phyloP scores from a whole-genome alignment of 2,113 vertebrate genomes.

The Xenopus borealis region DNA sequence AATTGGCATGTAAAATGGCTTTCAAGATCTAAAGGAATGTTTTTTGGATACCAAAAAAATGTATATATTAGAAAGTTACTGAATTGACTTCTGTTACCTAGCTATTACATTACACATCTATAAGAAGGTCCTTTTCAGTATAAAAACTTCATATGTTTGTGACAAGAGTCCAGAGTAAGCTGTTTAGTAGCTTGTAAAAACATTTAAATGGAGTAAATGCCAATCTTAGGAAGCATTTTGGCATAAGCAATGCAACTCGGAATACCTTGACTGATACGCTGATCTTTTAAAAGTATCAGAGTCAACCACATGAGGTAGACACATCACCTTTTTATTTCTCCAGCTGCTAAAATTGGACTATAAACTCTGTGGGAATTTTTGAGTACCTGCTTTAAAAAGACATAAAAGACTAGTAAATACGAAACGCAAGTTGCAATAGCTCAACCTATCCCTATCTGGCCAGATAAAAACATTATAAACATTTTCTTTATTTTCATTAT shows the following conservation, averaged over 20 bases:
- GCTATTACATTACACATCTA: not conserved
- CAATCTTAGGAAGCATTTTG: not conserved
- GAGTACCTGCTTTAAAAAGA: no score
- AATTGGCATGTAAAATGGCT: no score
- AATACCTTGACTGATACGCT: slow-evolving; percentile 1
- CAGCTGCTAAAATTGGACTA: not conserved
- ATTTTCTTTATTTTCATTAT: no score
- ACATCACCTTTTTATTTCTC: not conserved
- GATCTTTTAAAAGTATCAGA: not conserved
- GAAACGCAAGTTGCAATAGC: no score
- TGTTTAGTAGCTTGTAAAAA: not conserved
- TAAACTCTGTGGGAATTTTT: not conserved
- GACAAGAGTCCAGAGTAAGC: not conserved
- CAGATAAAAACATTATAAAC: no score
- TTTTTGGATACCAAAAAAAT: no score
- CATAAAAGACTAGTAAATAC: no score
- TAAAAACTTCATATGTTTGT: not conserved
- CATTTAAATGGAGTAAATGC: not conserved
- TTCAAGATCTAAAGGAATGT: no score
- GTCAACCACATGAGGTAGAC: not conserved
- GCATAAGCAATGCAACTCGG: not conserved
- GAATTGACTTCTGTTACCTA: slow-evolving; percentile 56
- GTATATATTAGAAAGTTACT: no score
- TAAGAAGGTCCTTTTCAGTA: not conserved
- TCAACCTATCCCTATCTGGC: no score